phyloP scores from a whole-genome alignment of 2,113 vertebrate species.

The Emydura subglobosa region DNA sequence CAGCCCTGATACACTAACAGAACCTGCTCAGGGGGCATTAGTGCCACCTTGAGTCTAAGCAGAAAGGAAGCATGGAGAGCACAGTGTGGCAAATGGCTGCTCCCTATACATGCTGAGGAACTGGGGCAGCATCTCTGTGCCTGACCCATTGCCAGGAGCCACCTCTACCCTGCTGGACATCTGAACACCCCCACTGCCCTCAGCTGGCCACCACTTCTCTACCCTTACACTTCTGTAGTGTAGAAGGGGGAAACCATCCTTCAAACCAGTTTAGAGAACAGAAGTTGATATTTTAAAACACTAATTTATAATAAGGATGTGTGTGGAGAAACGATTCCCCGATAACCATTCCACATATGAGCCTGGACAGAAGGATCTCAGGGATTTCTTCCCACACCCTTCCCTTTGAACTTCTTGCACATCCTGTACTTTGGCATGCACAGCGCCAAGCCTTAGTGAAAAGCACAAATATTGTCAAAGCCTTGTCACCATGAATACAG shows the following conservation, averaged over 20 bases:
- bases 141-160: not conserved
- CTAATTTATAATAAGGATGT: not conserved
- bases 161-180: not conserved
- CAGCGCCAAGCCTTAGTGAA: not conserved
- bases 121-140: not conserved
- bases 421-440: not conserved
- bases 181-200: not conserved
- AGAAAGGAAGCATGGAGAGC: not conserved
- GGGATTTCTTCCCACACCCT: not conserved
- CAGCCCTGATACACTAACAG: not conserved
- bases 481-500: not conserved
- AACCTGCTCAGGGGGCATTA: fast-evolving
- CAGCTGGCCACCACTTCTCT: not conserved
- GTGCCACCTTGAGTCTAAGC: not conserved
- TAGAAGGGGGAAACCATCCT: not conserved
- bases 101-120: not conserved
- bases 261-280: not conserved
- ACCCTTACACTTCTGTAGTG: not conserved
- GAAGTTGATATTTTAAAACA: not conserved
- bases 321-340: not conserved
- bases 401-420: not conserved
- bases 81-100: not conserved
- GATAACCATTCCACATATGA: not conserved
- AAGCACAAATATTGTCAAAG: not conserved
- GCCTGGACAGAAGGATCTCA: not conserved